Evolutionary conservation across 2,113 vertebrate species (phyloP).

Genomic region (Uropsilus gracilis): DNA sequence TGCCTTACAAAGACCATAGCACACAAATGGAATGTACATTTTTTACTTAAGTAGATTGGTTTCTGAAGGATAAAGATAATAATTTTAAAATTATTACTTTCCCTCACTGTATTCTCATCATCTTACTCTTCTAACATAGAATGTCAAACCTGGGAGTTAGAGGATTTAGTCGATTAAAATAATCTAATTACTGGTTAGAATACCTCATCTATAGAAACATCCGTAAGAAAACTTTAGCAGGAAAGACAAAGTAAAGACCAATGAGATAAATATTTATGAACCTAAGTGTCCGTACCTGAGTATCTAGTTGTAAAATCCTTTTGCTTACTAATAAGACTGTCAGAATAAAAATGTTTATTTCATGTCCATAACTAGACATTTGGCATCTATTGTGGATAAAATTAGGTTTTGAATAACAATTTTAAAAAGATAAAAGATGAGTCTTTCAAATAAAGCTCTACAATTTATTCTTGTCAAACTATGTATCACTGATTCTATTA

Average conservation of each 20-base stretch:
- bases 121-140: too few relatives aligned
- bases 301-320: not conserved
- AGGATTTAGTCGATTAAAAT: not conserved
- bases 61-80: not conserved
- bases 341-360: not conserved
- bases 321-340: not conserved
- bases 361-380: not conserved
- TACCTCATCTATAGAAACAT: not conserved
- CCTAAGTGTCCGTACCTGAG: not conserved
- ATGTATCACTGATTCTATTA: not conserved
- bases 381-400: not conserved
- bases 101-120: too few relatives aligned
- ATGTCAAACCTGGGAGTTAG: not conserved
- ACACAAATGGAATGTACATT: not conserved
- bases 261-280: not conserved
- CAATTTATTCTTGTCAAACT: not conserved
- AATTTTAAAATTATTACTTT: not conserved
- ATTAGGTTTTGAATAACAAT: not conserved
- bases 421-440: not conserved
- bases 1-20: not conserved
- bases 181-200: not conserved
- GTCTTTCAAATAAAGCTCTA: not conserved
- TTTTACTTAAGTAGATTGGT: not conserved
- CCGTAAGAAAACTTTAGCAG: not conserved
- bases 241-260: not conserved